Evolutionary conservation across 2,113 vertebrate genomes (phyloP).

Genomic region (Alethe castanea): DNA sequence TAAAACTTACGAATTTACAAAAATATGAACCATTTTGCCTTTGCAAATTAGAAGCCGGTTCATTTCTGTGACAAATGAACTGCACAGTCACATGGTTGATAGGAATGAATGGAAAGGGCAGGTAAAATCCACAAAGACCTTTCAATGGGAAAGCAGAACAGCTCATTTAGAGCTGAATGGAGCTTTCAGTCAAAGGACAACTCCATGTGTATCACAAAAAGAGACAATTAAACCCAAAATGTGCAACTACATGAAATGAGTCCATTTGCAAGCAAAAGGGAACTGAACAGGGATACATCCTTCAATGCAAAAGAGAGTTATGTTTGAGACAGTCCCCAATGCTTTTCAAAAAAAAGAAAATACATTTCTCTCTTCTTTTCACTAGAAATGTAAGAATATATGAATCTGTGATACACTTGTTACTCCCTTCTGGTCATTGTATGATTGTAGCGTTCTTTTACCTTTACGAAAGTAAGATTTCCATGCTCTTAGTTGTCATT

Average conservation of each 20-base stretch:
- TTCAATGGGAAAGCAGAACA: background rate
- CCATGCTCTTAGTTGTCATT: background rate
- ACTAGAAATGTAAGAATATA: background rate
- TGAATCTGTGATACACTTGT: background rate
- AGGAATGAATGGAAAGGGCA: background rate
- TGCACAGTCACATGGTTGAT: background rate
- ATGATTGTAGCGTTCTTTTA: accelerated
- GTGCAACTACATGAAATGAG: background rate
- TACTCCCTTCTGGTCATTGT: background rate
- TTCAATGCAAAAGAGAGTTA: background rate
- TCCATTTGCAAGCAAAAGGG: background rate
- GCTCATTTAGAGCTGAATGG: background rate
- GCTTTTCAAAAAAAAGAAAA: background rate
- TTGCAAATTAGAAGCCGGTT: background rate
- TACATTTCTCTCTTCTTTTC: background rate
- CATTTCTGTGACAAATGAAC: background rate
- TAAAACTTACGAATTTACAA: background rate
- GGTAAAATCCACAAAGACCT: background rate
- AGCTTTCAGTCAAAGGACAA: background rate
- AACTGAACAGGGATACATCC: background rate
- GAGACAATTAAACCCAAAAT: background rate
- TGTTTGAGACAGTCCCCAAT: background rate
- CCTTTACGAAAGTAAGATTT: background rate
- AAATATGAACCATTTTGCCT: background rate
- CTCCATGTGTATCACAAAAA: background rate